Evolutionary conservation across 1,140 invertebrate species (phyloP), one percentile per base, ranked within the genome.

Genomic region (Parasteatoda tepidariorum): DNA sequence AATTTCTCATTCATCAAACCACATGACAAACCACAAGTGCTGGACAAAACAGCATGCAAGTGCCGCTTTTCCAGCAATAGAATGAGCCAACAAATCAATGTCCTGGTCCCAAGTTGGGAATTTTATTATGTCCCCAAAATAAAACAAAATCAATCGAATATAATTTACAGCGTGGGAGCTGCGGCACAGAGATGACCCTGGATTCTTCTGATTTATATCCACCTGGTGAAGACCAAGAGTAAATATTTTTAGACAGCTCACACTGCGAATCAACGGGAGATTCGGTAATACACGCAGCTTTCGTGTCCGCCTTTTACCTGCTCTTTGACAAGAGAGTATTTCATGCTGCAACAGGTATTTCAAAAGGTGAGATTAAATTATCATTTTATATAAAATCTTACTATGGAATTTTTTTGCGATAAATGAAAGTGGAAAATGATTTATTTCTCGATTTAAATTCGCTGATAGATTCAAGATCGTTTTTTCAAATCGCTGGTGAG

Each of bases 151-250:
- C 57, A 34, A 75, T 62, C 71, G 55, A 62, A 54, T 71, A 28
- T 54, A 71, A 71, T 55, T 22, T 28, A 54, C 22, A 26, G 78
- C 67, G 78, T 82, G 78, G 78, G 78, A 67, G 74, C 30, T 26
- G 24, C 11, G 30, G 57, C 57, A 24, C n/a, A 22, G n/a, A n/a
- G 62, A 59, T 82, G 75, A 78, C 73, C 78, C 78, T 82, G 78
- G 66, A 67, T n/a, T 70, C 28, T 15, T 22, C 38, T 67, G 64
- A 68, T 78, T 79, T 82, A 82, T 82, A 24, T 31, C 66, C 66
- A 82, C 78, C 78, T 82, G 78, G 78, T 82, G 78, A 82, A 82
- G 78, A 82, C 66, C 61, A 82, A 82, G 78, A 61, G 78, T 82
- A 82, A 82, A 82, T 82, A 82, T 82, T 82, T 70, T 67, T 11